phyloP scores from a whole-genome alignment of 2,113 vertebrate genomes.

The Setophaga petechia region DNA sequence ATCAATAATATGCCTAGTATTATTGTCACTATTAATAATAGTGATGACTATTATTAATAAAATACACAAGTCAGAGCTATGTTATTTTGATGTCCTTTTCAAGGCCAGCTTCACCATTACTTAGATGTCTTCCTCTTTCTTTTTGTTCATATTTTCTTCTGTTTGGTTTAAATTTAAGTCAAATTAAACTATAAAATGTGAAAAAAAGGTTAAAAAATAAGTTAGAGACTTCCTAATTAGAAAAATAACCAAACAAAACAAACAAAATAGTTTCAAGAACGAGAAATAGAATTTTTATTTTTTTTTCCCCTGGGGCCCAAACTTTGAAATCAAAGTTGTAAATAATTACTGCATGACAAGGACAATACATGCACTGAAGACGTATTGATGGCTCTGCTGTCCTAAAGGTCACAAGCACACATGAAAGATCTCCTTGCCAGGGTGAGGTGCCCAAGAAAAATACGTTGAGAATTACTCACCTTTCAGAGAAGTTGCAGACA shows the following conservation, averaged over 20 bases:
- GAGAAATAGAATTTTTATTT: neutral
- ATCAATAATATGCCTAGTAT: too few relatives aligned
- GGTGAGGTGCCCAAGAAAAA: constrained; percentile 1
- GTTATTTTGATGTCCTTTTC: neutral
- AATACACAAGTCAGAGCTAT: neutral
- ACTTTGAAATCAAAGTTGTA: neutral
- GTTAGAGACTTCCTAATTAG: neutral
- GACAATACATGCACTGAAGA: neutral
- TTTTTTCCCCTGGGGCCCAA: neutral
- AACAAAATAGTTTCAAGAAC: too few relatives aligned
- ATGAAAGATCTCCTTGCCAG: neutral
- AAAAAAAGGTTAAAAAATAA: neutral
- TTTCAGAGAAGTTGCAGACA: constrained; percentile 24
- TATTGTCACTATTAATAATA: neutral
- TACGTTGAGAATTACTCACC: neutral
- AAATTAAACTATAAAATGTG: neutral
- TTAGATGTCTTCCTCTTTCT: neutral
- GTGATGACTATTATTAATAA: neutral
- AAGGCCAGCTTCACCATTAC: neutral
- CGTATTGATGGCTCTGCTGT: neutral
- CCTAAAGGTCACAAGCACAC: constrained; percentile 22
- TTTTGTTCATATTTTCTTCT: neutral
- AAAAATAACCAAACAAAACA: neutral
- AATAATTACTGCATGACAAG: neutral
- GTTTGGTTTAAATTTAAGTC: neutral